Conservation (phyloP, 2,113 vertebrate species). For the Carassius gibelio region DNA sequence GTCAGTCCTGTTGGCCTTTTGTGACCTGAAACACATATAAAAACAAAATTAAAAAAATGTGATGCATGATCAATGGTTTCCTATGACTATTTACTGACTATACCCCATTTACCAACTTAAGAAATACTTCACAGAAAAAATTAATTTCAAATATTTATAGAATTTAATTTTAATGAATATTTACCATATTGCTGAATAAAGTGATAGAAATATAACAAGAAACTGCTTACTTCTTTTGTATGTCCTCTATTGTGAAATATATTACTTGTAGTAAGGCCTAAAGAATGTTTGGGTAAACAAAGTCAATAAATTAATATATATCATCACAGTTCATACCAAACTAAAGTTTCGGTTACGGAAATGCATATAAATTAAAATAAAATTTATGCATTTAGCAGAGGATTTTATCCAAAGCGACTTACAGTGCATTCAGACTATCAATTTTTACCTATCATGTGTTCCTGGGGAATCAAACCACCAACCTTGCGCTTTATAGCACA, state of each 20-base stretch:
- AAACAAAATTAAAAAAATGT: too few species aligned
- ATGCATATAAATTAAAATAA: too few species aligned
- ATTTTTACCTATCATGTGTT: too few species aligned
- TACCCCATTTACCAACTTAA: not conserved
- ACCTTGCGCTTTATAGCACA: too few species aligned
- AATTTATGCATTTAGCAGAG: too few species aligned
- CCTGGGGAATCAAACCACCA: too few species aligned
- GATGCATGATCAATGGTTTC: not conserved
- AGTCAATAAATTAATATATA: not conserved
- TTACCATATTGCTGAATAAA: not conserved
- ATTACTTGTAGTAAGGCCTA: constrained; percentile 69
- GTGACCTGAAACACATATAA: constrained; percentile 40
- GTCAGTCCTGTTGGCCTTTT: constrained; percentile 10
- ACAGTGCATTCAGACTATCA: too few species aligned
- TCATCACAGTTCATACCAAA: not conserved
- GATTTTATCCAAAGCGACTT: too few species aligned
- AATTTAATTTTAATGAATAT: not conserved
- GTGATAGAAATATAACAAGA: not conserved
- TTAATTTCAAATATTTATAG: not conserved
- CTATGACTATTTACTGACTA: not conserved
- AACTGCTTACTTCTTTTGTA: constrained; percentile 57
- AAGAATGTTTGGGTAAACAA: constrained; percentile 26
- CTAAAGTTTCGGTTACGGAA: not conserved
- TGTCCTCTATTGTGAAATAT: constrained; percentile 59
- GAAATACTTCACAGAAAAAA: not conserved